These are phyloP conservation scores for Salvator merianae DNA, from an alignment of 2,113 vertebrate species.

Conservation along the genomic window DNA sequence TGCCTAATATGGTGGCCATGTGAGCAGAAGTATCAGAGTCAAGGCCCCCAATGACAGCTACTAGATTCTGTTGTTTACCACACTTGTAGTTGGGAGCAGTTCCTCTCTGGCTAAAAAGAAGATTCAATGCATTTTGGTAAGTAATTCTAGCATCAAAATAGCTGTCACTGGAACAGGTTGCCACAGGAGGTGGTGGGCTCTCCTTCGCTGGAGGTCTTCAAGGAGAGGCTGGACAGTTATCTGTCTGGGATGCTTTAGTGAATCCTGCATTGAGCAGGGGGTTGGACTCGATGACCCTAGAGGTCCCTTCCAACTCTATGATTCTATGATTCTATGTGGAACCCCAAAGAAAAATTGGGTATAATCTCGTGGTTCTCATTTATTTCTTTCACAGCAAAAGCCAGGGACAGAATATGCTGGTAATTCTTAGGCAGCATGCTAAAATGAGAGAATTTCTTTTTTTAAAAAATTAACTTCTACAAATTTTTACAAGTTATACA, in stretches of 20 bases:
- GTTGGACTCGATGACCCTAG: too few species aligned
- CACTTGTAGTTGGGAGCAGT: slow-evolving; percentile 1
- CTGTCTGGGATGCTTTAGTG: too few species aligned
- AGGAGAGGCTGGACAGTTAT: too few species aligned
- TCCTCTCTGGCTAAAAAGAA: slow-evolving; percentile 4
- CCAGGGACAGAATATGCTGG: slow-evolving; percentile 10
- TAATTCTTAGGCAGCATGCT: slow-evolving; percentile 14
- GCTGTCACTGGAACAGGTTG: slow-evolving; percentile 18
- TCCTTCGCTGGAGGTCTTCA: too few species aligned
- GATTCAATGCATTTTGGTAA: slow-evolving; percentile 16
- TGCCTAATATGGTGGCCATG: background rate
- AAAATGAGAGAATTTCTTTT: background rate
- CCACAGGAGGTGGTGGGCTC: too few species aligned
- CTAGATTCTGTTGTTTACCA: background rate
- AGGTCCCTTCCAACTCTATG: too few species aligned
- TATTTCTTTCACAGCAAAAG: slow-evolving; percentile 8
- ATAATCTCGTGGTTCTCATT: background rate
- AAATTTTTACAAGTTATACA: too few species aligned
- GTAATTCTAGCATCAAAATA: slow-evolving; percentile 15
- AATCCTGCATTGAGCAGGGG: too few species aligned
- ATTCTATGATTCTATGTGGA: too few species aligned
- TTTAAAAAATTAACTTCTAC: too few species aligned
- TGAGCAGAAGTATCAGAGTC: slow-evolving; percentile 4
- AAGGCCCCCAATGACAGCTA: slow-evolving; percentile 2
- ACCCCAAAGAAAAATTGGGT: slow-evolving; percentile 7